A percentile compares a stretch with the other conserved stretches of the same genome.
Evolutionary conservation across 2,113 vertebrate genomes (phyloP).

Genomic region (Melanotaenia duboulayi): DNA sequence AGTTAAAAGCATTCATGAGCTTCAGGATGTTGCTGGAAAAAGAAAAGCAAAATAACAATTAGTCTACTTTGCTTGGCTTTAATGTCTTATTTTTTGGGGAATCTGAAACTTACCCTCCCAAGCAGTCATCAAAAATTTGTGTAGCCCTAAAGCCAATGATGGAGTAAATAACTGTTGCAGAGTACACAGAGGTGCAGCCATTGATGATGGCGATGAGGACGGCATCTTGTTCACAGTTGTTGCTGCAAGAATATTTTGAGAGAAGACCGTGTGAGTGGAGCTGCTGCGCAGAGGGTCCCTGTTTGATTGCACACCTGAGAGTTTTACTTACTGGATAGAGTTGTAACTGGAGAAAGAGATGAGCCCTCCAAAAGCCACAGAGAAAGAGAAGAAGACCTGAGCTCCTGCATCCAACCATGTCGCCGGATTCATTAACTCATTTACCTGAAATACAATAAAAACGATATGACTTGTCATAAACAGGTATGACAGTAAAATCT

Average conservation of each 20-base stretch:
- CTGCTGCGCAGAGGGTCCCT: not conserved
- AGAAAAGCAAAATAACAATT: not conserved
- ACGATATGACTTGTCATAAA: too few relatives aligned
- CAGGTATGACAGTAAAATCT: not conserved
- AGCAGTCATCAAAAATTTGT: constrained; percentile 87
- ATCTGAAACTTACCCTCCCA: constrained; percentile 54
- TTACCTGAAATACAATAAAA: constrained; percentile 78
- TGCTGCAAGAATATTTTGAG: constrained; percentile 76
- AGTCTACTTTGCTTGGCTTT: not conserved
- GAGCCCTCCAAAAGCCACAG: constrained; percentile 94
- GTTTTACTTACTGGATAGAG: constrained; percentile 91
- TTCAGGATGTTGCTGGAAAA: constrained; percentile 76
- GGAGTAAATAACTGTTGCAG: constrained; percentile 94
- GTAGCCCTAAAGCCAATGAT: constrained; percentile 97
- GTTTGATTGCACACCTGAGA: not conserved
- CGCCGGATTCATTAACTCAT: constrained; percentile 88
- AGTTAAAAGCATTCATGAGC: constrained; percentile 75
- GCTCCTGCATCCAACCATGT: constrained; percentile 96
- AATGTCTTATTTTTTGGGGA: not conserved
- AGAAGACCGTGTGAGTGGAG: not conserved
- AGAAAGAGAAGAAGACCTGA: constrained; percentile 97
- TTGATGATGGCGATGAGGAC: constrained; percentile 93
- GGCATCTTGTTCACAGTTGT: constrained; percentile 94
- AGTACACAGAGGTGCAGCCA: constrained; percentile 92
- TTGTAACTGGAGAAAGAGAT: constrained; percentile 99